Percentiles rank a stretch among this genome's conserved stretches.
phyloP scores from a whole-genome alignment of 2,113 vertebrate genomes.

The Epinephelus moara region DNA sequence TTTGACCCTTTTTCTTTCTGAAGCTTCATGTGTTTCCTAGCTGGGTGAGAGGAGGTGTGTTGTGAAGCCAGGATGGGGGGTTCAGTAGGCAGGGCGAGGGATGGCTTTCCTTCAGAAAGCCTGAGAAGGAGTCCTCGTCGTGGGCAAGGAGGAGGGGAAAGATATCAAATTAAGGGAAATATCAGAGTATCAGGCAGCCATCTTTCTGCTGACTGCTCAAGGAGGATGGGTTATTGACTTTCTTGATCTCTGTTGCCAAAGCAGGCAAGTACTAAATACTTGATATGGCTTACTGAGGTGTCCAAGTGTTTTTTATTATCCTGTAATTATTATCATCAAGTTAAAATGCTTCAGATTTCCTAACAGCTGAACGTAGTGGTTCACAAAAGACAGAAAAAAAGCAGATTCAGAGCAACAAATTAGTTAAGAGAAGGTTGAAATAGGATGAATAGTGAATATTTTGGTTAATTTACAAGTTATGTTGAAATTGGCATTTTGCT shows the following conservation, averaged over 20 bases:
- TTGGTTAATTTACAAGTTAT: too few species aligned
- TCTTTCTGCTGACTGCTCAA: not conserved
- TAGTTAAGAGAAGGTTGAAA: not conserved
- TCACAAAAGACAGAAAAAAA: not conserved
- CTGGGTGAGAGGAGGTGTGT: slow-evolving; percentile 14
- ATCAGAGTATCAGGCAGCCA: not conserved
- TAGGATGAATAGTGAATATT: too few species aligned
- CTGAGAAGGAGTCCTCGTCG: not conserved
- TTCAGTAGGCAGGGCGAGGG: not conserved
- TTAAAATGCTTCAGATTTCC: not conserved
- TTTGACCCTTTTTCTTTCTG: slow-evolving; percentile 1
- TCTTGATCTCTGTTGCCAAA: not conserved
- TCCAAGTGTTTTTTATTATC: not conserved
- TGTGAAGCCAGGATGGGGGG: not conserved
- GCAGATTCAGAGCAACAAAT: not conserved
- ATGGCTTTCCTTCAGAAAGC: slow-evolving; percentile 1
- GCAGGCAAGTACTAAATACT: slow-evolving; percentile 35
- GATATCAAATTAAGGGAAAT: not conserved
- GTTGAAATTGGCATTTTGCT: too few species aligned
- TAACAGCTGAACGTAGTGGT: too few species aligned
- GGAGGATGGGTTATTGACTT: not conserved
- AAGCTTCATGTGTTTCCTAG: not conserved
- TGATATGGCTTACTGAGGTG: not conserved
- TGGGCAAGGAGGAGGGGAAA: not conserved
- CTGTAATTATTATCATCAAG: not conserved